Evolutionary conservation across 2,113 vertebrate genomes (phyloP), one percentile per base, ranked within the genome.

Genomic region (Caranx melampygus): DNA sequence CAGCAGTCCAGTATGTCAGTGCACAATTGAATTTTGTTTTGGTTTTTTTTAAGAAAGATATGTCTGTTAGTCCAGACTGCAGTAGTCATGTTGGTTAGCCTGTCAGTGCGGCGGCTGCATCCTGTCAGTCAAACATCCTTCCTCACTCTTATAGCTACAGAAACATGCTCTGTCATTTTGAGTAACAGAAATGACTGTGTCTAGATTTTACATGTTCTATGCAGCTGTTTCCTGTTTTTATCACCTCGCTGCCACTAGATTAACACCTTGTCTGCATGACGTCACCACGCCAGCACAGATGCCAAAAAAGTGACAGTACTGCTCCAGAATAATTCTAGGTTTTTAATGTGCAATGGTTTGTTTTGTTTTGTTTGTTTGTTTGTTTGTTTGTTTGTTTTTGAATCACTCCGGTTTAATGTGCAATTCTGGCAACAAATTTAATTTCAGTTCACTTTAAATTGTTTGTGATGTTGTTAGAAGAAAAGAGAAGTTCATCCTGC

Each of bases 171-270:
- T 31, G n/a, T 10, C 21, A 34, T 64, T n/a, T 54, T 21, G 26
- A 26, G 1, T 26, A 35, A 6, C 5, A 45, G 26, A 42, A 35
- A 34, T 51, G 52, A 40, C 20, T 11, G 18, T 58, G 54, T 42
- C 14, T 44, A 51, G 21, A 49, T 18, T 60, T 54, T 12, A 21
- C n/a, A 34, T 13, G 47, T 42, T 11, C 33, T 57, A 14, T 68
- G 51, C 37, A 63, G 57, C 75, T 63, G 49, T 72, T 82, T 82
- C 37, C 37, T 34, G 62, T 61, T 77, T 77, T n/a, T 20, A 51
- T 58, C 40, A 14, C n/a, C 18, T 40, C 11, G 6, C 51, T 59
- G 31, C 55, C 40, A 31, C 47, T 44, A n/a, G 26, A 16, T 70
- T 35, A 16, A 7, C 59, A 62, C n/a, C 42, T 2, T 2, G 44